Conservation (phyloP, 2,113 vertebrate genomes). For the Syngnathus floridae region DNA sequence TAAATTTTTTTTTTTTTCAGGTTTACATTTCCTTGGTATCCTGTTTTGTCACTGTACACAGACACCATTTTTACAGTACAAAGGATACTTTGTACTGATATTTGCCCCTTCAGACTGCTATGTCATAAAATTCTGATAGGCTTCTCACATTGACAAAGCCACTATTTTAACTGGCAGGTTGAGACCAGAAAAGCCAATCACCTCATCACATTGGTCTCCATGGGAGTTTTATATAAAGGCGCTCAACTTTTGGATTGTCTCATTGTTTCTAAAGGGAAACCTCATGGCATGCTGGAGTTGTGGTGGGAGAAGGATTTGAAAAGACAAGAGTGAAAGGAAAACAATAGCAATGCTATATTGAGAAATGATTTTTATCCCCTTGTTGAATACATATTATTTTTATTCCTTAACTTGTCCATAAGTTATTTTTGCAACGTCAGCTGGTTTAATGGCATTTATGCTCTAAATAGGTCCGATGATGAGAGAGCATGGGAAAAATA, state of each 20-base stretch:
- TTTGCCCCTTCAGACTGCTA: constrained; percentile 17
- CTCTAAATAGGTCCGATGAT: constrained; percentile 54
- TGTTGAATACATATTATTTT: constrained; percentile 18
- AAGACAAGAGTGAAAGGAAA: constrained; percentile 10
- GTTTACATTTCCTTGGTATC: constrained; percentile 37
- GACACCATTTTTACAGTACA: constrained; percentile 29
- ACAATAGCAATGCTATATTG: constrained; percentile 33
- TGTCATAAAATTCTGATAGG: constrained; percentile 35
- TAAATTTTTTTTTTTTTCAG: constrained; percentile 36
- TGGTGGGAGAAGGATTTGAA: constrained; percentile 19
- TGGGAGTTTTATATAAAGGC: constrained; percentile 28
- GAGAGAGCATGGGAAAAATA: constrained; percentile 62
- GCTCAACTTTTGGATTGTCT: constrained; percentile 28
- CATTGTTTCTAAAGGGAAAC: constrained; percentile 54
- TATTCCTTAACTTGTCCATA: constrained; percentile 24
- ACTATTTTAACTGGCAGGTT: constrained; percentile 32
- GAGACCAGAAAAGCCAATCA: constrained; percentile 25
- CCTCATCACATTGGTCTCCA: constrained; percentile 27
- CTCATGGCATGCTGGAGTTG: constrained; percentile 28
- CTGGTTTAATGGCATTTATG: constrained; percentile 43
- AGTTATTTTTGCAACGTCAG: constrained; percentile 35
- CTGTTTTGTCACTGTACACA: constrained; percentile 41
- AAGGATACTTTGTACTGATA: constrained; percentile 24
- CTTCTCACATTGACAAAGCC: constrained; percentile 21
- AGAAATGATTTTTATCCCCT: constrained; percentile 15